These are phyloP conservation scores for Girardinichthys multiradiatus DNA, from an alignment of 2,113 vertebrate genomes.

Conservation along the genomic window DNA sequence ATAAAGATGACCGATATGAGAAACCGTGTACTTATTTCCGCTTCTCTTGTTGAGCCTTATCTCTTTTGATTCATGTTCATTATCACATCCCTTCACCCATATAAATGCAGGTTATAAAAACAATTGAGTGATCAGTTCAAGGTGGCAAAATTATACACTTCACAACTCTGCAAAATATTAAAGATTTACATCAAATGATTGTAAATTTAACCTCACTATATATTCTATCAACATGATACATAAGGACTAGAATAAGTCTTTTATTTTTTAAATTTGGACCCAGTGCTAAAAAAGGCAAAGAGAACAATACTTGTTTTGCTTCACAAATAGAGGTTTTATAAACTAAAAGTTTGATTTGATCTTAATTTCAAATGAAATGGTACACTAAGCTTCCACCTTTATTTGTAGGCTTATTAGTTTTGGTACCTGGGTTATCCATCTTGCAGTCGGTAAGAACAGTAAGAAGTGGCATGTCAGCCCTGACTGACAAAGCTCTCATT, in stretches of 20 bases:
- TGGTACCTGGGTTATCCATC: conserved; percentile 21
- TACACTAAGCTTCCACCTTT: no score
- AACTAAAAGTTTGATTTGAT: no score
- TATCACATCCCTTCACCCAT: background rate
- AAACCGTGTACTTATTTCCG: background rate
- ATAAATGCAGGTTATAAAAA: background rate
- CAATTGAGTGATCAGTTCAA: background rate
- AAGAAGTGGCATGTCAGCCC: conserved; percentile 35
- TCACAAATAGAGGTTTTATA: no score
- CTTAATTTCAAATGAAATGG: no score
- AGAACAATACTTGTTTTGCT: background rate
- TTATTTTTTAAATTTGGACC: background rate
- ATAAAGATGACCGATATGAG: background rate
- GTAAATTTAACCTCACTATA: background rate
- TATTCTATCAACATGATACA: background rate
- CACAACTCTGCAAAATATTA: background rate
- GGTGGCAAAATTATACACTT: background rate
- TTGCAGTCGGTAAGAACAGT: conserved; percentile 3
- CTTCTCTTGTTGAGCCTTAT: background rate
- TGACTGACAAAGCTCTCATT: conserved; percentile 57
- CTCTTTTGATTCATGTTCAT: background rate
- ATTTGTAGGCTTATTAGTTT: no score
- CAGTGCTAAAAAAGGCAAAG: background rate
- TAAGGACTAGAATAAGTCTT: background rate
- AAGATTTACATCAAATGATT: conserved; percentile 16